Evolutionary conservation across 2,113 vertebrate species (phyloP).

Genomic region (Myotis davidii): DNA sequence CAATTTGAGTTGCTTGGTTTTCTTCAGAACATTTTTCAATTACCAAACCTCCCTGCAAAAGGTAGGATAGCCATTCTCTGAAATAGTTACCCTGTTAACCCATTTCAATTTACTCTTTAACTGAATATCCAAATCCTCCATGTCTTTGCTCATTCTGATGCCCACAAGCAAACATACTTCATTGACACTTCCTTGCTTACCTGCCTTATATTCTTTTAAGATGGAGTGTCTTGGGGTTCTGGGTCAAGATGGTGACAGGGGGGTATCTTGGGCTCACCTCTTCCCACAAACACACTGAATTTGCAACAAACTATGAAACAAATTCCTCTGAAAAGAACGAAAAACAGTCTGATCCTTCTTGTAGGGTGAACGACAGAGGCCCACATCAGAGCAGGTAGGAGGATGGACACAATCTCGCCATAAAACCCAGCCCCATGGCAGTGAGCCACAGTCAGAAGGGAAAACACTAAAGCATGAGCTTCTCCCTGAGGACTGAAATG

Average conservation of each 20-base stretch:
- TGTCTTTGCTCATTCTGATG: not conserved
- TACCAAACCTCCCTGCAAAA: not conserved
- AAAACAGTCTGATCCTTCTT: not conserved
- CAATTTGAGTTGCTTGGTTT: constrained; percentile 19
- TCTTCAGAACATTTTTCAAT: not conserved
- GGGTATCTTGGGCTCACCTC: not conserved
- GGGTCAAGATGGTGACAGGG: not conserved
- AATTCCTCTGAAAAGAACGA: not conserved
- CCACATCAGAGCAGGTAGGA: not conserved
- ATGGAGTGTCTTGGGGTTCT: not conserved
- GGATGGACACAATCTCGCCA: not conserved
- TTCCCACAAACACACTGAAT: not conserved
- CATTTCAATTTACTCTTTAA: not conserved
- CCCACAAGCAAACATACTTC: not conserved
- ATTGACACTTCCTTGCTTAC: not conserved
- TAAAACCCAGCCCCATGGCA: not conserved
- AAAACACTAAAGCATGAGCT: not conserved
- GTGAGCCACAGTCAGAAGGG: not conserved
- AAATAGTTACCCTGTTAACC: not conserved
- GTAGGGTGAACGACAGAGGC: not conserved
- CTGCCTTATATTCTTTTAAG: not conserved
- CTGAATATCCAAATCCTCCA: not conserved
- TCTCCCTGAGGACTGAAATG: not conserved
- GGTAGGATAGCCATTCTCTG: not conserved
- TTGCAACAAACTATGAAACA: not conserved